phyloP scores from a whole-genome alignment of 2,888 invertebrate genomes.

The Orthosia cruda region DNA sequence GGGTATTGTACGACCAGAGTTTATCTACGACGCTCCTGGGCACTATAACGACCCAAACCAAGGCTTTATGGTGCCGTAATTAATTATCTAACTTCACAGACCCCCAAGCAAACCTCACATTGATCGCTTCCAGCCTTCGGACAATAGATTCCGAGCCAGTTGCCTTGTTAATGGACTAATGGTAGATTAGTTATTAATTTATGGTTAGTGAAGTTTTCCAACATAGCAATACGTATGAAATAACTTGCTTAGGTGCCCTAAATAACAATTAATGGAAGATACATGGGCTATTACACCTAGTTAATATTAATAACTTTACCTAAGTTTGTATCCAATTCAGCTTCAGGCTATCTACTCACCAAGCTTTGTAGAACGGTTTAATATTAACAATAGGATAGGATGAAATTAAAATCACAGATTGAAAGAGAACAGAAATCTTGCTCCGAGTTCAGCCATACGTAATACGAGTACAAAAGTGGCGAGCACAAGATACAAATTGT shows the following conservation, averaged over 20 bases:
- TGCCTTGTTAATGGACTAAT: conserved; percentile 67
- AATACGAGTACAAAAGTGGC: conserved; percentile 50
- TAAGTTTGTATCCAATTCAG: conserved; percentile 15
- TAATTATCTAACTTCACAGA: conserved; percentile 85
- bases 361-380: conserved; percentile 10
- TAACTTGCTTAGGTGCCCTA: conserved; percentile 29
- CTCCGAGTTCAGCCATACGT: conserved; percentile 17
- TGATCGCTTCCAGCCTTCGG: conserved; percentile 77
- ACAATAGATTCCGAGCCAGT: conserved; percentile 68
- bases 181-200: conserved; percentile 63
- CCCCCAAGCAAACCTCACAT: conserved; percentile 72
- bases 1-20: conserved; percentile 76
- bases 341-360: neutral
- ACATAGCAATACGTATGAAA: conserved; percentile 34
- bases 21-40: conserved; percentile 82
- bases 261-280: conserved; percentile 54
- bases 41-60: conserved; percentile 78
- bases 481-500: conserved; percentile 66
- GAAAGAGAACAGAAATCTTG: conserved; percentile 33
- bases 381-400: conserved; percentile 4
- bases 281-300: conserved; percentile 34
- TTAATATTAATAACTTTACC: conserved; percentile 30
- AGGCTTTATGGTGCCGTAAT: conserved; percentile 83
- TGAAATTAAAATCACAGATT: conserved; percentile 8
- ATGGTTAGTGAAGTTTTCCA: conserved; percentile 57